A percentile compares a stretch with the other conserved stretches of the same genome.
Conservation (phyloP, 2,797 vertebrate species). For the Neopelma chrysocephalum region DNA sequence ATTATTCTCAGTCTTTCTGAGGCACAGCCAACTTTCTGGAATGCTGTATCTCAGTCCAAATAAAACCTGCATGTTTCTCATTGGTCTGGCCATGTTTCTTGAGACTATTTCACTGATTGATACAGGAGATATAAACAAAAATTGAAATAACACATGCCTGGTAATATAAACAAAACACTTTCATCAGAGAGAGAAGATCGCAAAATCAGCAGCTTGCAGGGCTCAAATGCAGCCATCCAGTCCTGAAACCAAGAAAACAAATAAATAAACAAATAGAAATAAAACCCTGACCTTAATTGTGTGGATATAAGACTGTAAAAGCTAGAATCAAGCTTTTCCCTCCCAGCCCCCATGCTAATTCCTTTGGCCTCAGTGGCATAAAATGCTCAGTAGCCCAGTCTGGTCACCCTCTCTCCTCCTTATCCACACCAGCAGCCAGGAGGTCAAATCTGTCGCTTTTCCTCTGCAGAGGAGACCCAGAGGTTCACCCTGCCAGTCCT, state of each 20-base stretch:
- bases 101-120: slow-evolving; percentile 51
- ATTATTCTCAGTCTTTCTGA: slow-evolving; percentile 60
- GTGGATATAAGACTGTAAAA: background rate
- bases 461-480: background rate
- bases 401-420: background rate
- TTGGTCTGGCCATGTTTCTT: slow-evolving; percentile 58
- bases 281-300: slow-evolving; percentile 1
- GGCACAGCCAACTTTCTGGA: slow-evolving; percentile 69
- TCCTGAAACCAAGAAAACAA: background rate
- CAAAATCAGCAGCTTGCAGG: slow-evolving; percentile 25
- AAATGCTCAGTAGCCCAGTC: accelerated
- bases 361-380: background rate
- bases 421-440: background rate
- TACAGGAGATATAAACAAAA: slow-evolving; percentile 67
- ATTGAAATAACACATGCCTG: slow-evolving; percentile 52
- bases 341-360: background rate
- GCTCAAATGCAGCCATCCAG: background rate
- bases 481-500: background rate
- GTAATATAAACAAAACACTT: slow-evolving; percentile 52
- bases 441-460: background rate
- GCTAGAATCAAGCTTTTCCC: background rate
- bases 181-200: slow-evolving; percentile 22
- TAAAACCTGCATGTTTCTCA: slow-evolving; percentile 66
- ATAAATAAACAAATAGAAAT: slow-evolving; percentile 10
- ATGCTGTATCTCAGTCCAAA: slow-evolving; percentile 57